Percentiles rank a stretch among this genome's conserved stretches.
Conservation (phyloP, 2,113 vertebrate genomes). For the Pterocles gutturalis region DNA sequence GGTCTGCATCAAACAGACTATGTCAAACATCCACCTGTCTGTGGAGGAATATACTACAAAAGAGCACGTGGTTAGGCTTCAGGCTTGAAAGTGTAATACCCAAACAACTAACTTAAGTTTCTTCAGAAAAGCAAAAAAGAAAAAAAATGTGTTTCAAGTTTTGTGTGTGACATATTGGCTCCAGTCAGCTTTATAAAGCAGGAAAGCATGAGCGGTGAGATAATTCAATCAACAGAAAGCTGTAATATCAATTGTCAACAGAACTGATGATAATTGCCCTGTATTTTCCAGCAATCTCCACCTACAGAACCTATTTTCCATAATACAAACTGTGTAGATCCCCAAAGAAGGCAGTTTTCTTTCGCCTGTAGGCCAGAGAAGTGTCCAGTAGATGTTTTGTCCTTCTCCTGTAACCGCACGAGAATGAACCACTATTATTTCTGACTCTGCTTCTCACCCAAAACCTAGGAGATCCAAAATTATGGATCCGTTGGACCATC, state of each 20-base stretch:
- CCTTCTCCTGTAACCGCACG: not conserved
- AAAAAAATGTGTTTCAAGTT: not conserved
- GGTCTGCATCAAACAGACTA: not conserved
- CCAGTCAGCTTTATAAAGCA: not conserved
- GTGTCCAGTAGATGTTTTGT: not conserved
- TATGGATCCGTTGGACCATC: not conserved
- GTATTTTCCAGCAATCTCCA: not conserved
- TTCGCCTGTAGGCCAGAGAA: not conserved
- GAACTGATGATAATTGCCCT: not conserved
- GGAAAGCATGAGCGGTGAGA: not conserved
- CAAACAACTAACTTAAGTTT: not conserved
- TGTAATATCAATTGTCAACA: not conserved
- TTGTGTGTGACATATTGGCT: not conserved
- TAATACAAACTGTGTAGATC: not conserved
- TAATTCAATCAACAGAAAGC: not conserved
- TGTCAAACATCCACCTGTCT: not conserved
- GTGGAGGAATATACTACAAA: not conserved
- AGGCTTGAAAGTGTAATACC: not conserved
- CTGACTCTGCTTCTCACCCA: not conserved
- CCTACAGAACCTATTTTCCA: not conserved
- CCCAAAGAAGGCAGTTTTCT: not conserved
- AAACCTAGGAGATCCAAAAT: not conserved
- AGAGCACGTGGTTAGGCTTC: not conserved
- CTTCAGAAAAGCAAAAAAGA: not conserved
- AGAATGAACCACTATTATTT: not conserved